Evolutionary conservation across 64 coral and sea anemone species (phyloP), one percentile per base, ranked within the genome.

Genomic region (Pachyseris speciosa): DNA sequence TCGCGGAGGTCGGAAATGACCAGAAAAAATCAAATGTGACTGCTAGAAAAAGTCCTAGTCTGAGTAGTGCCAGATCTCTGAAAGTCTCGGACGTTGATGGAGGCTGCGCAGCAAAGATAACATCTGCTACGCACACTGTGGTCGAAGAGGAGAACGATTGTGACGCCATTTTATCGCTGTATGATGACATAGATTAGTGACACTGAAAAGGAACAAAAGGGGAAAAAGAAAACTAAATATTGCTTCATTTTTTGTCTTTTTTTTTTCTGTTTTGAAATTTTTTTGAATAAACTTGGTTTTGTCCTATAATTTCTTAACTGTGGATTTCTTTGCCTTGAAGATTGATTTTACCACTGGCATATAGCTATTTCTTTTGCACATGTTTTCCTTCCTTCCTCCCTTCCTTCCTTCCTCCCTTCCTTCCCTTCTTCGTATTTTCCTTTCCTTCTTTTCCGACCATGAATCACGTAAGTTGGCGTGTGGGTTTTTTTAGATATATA

Each of bases 101-200:
- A 9, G 61, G 5, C 11, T 26, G 61, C 9, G 33, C 4, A 40
- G 19, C 33, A 40, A 70, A 40, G 15, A 40, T 37, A 39, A 70
- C 16, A 17, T 6, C 2, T 40, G 22, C 33, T 9, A 12, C 33
- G 33, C 67, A 70, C 1, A 16, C 33, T 19, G 7, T 11, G 4
- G 16, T 39, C 2, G 67, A 70, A 17, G 36, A 70, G 3, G 15
- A 38, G 0, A 16, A 70, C 17, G 43, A 27, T 20, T 13, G 4
- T 4, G 66, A 69, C 15, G 28, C 19, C 7, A 16, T 77, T 61
- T 16, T 61, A 1, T 28, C 45, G 1, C 44, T 52, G 6, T 77
- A 77, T 33, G 74, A 77, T 51, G 74, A 77, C n/a, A 33, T 77
- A 19, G 74, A 77, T 77, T 77, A 51, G 16, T 32, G 4, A 51